Conservation (phyloP, 2,888 invertebrate species). For the Erebia aethiops region DNA sequence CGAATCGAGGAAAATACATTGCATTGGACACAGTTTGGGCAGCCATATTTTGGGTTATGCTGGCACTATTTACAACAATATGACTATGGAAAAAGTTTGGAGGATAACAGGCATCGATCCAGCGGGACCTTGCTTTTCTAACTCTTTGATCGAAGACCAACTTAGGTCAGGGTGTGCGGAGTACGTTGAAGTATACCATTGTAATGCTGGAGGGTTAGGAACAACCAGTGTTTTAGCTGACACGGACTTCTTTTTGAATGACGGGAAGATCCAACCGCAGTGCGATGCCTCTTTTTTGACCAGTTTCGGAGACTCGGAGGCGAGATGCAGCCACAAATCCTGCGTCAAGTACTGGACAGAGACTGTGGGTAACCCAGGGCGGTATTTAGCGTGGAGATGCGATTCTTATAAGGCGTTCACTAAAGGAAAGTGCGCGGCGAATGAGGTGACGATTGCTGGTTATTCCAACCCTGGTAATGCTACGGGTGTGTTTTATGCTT, state of each 20-base stretch:
- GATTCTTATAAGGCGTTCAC: slow-evolving; percentile 62
- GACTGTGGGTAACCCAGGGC: slow-evolving; percentile 59
- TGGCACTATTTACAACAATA: slow-evolving; percentile 57
- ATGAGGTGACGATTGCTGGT: slow-evolving; percentile 68
- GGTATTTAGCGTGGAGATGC: slow-evolving; percentile 67
- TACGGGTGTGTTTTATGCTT: slow-evolving; percentile 71
- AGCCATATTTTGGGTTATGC: slow-evolving; percentile 68
- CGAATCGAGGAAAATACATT: slow-evolving; percentile 66
- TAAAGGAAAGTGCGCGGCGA: slow-evolving; percentile 62
- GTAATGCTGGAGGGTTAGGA: slow-evolving; percentile 81
- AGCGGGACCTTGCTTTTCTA: slow-evolving; percentile 76
- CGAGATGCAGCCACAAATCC: slow-evolving; percentile 73
- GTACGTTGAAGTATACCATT: slow-evolving; percentile 85
- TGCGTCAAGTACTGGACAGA: slow-evolving; percentile 66
- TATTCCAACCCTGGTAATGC: slow-evolving; percentile 73
- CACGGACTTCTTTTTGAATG: slow-evolving; percentile 83
- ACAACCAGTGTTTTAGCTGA: slow-evolving; percentile 79
- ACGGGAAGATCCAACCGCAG: slow-evolving; percentile 80
- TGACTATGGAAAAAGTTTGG: slow-evolving; percentile 64
- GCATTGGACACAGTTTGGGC: slow-evolving; percentile 72
- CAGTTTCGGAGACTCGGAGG: slow-evolving; percentile 66
- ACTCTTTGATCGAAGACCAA: slow-evolving; percentile 67
- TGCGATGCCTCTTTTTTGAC: slow-evolving; percentile 68
- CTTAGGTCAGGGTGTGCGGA: slow-evolving; percentile 80
- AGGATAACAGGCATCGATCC: slow-evolving; percentile 72